These are phyloP conservation scores for Halcyon badia DNA, from an alignment of 2,797 vertebrate species.

Conservation along the genomic window DNA sequence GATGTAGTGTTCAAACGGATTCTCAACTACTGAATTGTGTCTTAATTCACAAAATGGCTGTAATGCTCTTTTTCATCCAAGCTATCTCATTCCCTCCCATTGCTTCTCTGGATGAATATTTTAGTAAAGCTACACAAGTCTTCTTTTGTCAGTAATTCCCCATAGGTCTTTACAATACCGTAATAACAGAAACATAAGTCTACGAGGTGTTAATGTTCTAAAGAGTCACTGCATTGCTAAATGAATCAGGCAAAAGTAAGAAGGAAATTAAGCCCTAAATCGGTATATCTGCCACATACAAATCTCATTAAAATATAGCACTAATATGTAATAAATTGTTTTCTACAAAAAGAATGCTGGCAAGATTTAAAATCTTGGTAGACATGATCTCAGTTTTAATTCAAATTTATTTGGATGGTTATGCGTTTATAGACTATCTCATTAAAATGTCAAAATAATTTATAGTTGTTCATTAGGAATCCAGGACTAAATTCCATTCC, in stretches of 20 bases:
- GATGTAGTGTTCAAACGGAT: not conserved
- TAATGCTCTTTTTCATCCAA: not conserved
- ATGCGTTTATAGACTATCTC: not conserved
- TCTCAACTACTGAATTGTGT: not conserved
- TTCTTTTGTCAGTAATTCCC: not conserved
- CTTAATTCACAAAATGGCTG: conserved; percentile 22
- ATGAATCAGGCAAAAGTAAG: not conserved
- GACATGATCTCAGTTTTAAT: not conserved
- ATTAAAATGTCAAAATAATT: not conserved
- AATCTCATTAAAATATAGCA: not conserved
- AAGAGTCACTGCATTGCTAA: not conserved
- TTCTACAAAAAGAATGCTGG: not conserved
- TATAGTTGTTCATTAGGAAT: not conserved
- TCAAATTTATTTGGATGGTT: not conserved
- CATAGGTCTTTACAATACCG: not conserved
- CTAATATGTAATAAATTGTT: not conserved
- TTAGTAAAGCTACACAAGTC: not conserved
- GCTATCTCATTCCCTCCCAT: not conserved
- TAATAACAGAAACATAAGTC: not conserved
- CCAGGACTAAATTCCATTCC: not conserved
- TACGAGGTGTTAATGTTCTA: not conserved
- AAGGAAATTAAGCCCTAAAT: not conserved
- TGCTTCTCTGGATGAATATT: not conserved
- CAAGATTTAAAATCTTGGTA: not conserved
- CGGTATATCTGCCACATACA: not conserved